Evolutionary conservation across 2,113 vertebrate genomes (phyloP).

Genomic region (Lampris incognitus): DNA sequence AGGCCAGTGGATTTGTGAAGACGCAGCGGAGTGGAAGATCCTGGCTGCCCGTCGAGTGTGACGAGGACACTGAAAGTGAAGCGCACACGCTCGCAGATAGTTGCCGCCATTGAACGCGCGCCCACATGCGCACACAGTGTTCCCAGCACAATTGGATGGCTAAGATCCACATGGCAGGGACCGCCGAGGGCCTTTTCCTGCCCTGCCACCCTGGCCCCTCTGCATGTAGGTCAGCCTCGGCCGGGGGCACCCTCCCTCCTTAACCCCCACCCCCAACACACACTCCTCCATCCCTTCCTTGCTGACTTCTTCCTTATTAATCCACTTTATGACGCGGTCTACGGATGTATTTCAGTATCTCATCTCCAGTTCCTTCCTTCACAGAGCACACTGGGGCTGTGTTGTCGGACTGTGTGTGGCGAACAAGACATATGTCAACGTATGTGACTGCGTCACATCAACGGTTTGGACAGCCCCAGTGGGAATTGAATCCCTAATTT

Average conservation of each 20-base stretch:
- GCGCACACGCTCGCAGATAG: conserved; percentile 21
- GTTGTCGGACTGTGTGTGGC: too few relatives aligned
- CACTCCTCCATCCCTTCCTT: neutral
- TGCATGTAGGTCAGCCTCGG: conserved; percentile 73
- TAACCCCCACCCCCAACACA: conserved; percentile 12
- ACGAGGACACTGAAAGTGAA: conserved; percentile 38
- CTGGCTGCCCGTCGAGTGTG: conserved; percentile 54
- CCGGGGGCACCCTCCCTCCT: conserved; percentile 37
- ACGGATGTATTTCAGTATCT: too few relatives aligned
- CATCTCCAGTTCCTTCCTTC: neutral
- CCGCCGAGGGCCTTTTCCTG: conserved; percentile 56
- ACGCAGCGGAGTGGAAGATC: conserved; percentile 60
- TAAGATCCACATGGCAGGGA: conserved; percentile 53
- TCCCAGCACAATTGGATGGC: conserved; percentile 40
- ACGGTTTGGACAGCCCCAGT: too few relatives aligned
- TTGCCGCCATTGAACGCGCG: neutral
- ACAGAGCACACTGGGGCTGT: too few relatives aligned
- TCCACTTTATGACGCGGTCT: too few relatives aligned
- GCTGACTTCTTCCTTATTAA: conserved; percentile 2
- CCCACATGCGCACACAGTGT: conserved; percentile 25
- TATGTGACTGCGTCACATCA: too few relatives aligned
- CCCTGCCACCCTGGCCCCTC: conserved; percentile 61
- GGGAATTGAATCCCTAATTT: too few relatives aligned
- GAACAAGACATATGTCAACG: too few relatives aligned
- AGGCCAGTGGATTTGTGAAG: conserved; percentile 52